Percentiles rank a stretch among this genome's conserved stretches.
Conservation (phyloP, 2,113 vertebrate species). For the Phylloscopus trochilus region DNA sequence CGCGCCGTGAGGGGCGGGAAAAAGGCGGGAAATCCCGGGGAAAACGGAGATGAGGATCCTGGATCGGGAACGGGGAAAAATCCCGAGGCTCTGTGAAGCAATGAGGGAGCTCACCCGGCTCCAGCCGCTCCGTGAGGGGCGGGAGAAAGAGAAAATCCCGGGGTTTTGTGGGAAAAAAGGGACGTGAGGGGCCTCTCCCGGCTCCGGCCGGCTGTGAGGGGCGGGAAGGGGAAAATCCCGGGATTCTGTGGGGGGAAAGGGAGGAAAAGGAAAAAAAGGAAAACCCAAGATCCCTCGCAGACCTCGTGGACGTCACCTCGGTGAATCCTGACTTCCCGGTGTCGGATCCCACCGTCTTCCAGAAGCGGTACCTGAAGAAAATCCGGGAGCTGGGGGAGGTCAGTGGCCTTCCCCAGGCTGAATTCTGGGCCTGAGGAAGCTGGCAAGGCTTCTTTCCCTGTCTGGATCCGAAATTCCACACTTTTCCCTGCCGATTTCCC, state of each 20-base stretch:
- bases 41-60: too few relatives aligned
- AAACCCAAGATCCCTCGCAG: constrained; percentile 45
- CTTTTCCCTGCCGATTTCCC: neutral
- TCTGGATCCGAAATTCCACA: neutral
- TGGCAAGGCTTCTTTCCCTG: neutral
- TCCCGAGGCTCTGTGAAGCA: too few relatives aligned
- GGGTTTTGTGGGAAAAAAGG: too few relatives aligned
- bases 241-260: neutral
- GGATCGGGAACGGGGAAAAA: too few relatives aligned
- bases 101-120: too few relatives aligned
- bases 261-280: fast-evolving
- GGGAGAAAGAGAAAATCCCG: too few relatives aligned
- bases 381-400: constrained; percentile 88
- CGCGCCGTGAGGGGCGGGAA: too few relatives aligned
- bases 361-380: constrained; percentile 90
- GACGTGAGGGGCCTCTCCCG: constrained; percentile 80
- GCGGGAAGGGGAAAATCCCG: too few relatives aligned
- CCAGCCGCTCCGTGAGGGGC: too few relatives aligned
- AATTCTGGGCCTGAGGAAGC: too few relatives aligned
- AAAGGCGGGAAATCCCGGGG: too few relatives aligned
- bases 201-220: constrained; percentile 75
- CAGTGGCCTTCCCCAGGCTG: neutral
- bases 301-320: constrained; percentile 73
- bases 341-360: constrained; percentile 82
- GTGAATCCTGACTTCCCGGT: constrained; percentile 64